Evolutionary conservation across 2,888 invertebrate genomes (phyloP), one percentile per base, ranked within the genome.

Genomic region (Agrochola lota): DNA sequence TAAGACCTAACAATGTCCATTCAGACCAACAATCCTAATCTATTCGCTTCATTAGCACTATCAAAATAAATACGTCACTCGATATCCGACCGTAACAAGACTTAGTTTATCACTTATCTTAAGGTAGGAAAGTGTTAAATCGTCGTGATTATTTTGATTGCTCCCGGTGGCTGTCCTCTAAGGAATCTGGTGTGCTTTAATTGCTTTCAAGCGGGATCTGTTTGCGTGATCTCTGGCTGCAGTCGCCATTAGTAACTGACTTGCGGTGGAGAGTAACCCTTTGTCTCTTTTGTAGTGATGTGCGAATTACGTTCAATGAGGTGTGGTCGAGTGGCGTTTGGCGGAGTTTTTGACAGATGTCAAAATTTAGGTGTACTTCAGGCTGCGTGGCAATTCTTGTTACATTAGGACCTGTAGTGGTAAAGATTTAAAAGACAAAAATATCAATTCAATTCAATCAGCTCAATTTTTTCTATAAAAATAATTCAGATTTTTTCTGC

Each of bases 51-150:
- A 88, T 88, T 88, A 88, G 87, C 74, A 73, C 77, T 87, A 88
- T 88, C 88, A 80, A 85, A 84, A 88, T 87, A 87, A 88, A 88
- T 88, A 88, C 88, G 83, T 88, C 88, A 88, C 77, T 81, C 49
- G 84, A 81, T 88, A 87, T 66, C 76, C 68, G 76, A 80, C 67
- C 75, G 85, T 78, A 85, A 85, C 88, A 84, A 81, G 88, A 74
- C 78, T 83, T 74, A 79, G 77, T 87, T 93, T 94, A 95, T 94
- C 93, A 86, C 91, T 92, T 94, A 94, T 94, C 93, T 92, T 73
- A 30, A 64, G 74, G 88, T 92, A 92, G 91, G 92, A 94, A 93
- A 95, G 96, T 96, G 96, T 95, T 96, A 95, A 96, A 96, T 96
- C 90, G 95, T 88, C 55, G 92, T 91, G 93, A 96, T 96, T 96